Base-by-base conservation (phyloP, 2,113 vertebrate species). In the Thamnophis sirtalis region DNA sequence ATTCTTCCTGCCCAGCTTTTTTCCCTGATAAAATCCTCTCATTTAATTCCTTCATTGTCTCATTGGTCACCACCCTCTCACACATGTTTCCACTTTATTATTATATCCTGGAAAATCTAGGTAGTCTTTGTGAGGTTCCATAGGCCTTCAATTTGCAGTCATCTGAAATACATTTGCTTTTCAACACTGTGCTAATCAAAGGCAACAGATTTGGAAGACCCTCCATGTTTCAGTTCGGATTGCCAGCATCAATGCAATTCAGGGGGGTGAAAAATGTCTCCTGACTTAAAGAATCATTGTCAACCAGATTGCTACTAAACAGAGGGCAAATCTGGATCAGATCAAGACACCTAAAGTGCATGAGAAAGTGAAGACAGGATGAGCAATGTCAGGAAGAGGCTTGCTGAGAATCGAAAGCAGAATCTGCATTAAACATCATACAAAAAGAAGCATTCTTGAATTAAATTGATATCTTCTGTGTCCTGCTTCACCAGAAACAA, bases 151-250 rank as follows among this genome's bases (percentile, higher is more conserved):
- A 92, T 89, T 86, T 86, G 88, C n/a, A 86, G 54, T 86, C 84
- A 89, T 89, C 88, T 92, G 91, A 89, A 92, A 56, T 24, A 53
- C 55, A 92, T 92, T 92, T 92, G 43, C 73, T 92, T 92, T 92
- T 92, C 91, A 92, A 43, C 55, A 43, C 22, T 28, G 80, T 53
- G 48, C 88, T 92, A 92, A 89, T 89, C 55, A 92, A 86, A 89
- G 91, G 58, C 91, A 92, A 89, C 22, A 63, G 22, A 58, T 92
- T 60, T 92, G 88, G 88, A 89, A 89, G 49, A 49, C n/a, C 48
- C 48, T 89, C 48, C n/a, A 53, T 89, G 48, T 89, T 92, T 86
- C 80, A 89, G 50, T 33, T 92, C n/a, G 9, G 80, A 48, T 84
- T 89, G 80, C 80, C 91, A 89, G 58, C 48, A 85, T 48, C 13